Evolutionary conservation across 1,140 invertebrate species (phyloP), one percentile per base, ranked within the genome.

Genomic region (Neuroterus valhalla): DNA sequence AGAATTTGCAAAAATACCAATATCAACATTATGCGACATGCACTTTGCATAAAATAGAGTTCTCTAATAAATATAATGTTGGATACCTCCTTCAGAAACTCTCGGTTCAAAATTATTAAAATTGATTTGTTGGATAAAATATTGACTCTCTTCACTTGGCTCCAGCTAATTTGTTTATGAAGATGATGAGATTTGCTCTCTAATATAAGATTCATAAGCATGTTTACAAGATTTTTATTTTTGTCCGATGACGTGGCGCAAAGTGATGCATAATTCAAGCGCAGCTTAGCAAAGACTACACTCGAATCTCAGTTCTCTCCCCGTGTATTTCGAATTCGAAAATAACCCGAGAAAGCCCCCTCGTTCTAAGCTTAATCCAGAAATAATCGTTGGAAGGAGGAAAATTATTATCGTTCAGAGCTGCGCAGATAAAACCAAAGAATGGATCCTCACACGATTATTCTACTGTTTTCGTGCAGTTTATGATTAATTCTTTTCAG

Each of bases 291-390:
- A 71, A 68, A 70, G 74, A 75, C 76, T 71, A 75, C 77, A 77
- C 38, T 72, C 67, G 31, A 68, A 70, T 62, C 21, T 14, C 12
- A 26, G 21, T 62, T 62, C 52, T 62, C 66, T 26, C 70, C 17
- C 17, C 67, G 76, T 42, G 66, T 72, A 62, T 73, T 79, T 78
- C 71, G 52, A 78, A 66, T 75, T 79, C 76, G 67, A 81, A 81
- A 81, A 79, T 81, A 81, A 81, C 80, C 77, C 75, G 78, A 79
- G 78, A 79, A 81, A 79, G 78, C 38, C 80, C 71, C 10, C 31
- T 38, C 31, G 31, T 38, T 38, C 31, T 8, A 38, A 74, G 71
- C 74, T 77, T 79, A 79, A 78, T 79, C 78, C 80, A 70, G 74
- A 81, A 79, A 81, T 81, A 81, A 79, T 79, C 80, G 69, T 77